Evolutionary conservation across 2,888 invertebrate genomes (phyloP).

Genomic region (Cryptocheilus praepositus): DNA sequence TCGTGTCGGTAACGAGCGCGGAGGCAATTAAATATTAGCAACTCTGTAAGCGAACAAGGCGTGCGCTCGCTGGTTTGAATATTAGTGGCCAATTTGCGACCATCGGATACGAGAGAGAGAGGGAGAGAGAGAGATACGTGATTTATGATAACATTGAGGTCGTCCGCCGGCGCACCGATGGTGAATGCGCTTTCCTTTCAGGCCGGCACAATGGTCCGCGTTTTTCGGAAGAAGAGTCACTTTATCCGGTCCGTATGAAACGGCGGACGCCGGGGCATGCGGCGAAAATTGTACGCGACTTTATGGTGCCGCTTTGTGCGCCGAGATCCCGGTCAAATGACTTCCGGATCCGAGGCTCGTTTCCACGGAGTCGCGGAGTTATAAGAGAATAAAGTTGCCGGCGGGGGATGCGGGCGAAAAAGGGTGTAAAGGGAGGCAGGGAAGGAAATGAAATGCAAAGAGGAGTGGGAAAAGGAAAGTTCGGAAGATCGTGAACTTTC

Average conservation of each 20-base stretch:
- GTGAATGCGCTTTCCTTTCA: too few relatives aligned
- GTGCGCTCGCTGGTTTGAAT: too few relatives aligned
- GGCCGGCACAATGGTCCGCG: too few relatives aligned
- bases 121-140: too few relatives aligned
- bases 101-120: too few relatives aligned
- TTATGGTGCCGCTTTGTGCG: conserved; percentile 43
- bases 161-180: too few relatives aligned
- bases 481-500: not conserved
- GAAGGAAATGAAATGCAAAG: conserved; percentile 1
- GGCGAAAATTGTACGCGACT: conserved; percentile 44
- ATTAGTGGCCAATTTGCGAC: too few relatives aligned
- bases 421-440: not conserved
- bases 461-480: not conserved
- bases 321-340: conserved; percentile 31
- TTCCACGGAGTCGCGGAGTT: conserved; percentile 17
- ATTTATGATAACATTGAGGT: too few relatives aligned
- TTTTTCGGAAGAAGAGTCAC: too few relatives aligned
- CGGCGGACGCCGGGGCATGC: conserved; percentile 28
- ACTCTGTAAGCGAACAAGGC: too few relatives aligned
- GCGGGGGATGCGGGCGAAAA: conserved; percentile 26
- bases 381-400: not conserved
- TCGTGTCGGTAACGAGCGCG: too few relatives aligned
- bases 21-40: too few relatives aligned
- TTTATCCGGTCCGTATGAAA: not conserved
- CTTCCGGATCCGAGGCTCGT: conserved; percentile 48